A percentile compares a stretch with the other conserved stretches of the same genome.
Conservation (phyloP, 1,140 invertebrate genomes). For the Periplaneta americana region DNA sequence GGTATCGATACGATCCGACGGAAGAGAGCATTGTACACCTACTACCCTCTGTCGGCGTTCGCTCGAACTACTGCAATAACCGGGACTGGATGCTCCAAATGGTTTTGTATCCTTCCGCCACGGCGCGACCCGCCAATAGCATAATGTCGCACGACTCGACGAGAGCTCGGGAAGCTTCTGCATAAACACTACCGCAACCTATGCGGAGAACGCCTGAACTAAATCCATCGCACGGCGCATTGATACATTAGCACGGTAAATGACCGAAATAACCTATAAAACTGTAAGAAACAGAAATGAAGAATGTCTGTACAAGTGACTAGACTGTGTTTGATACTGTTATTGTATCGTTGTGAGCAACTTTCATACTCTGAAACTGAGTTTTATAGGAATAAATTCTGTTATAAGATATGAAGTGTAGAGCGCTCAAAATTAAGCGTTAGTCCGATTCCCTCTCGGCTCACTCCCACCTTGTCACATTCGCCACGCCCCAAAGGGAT, state of each 20-base stretch:
- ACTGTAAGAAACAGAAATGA: no score
- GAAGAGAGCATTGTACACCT: background rate
- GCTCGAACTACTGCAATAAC: background rate
- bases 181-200: background rate
- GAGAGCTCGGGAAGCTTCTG: background rate
- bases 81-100: background rate
- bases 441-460: background rate
- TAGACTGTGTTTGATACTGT: no score
- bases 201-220: background rate
- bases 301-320: no score
- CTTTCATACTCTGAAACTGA: no score
- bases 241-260: background rate
- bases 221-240: background rate
- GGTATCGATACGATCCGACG: background rate
- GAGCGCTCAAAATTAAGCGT: background rate
- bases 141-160: no score
- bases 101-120: conserved; percentile 1
- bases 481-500: background rate
- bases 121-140: background rate
- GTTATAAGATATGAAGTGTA: background rate
- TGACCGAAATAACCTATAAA: no score
- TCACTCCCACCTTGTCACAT: background rate
- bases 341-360: no score
- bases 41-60: background rate
- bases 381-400: background rate